Evolutionary conservation across 2,797 vertebrate species (phyloP), one percentile per base, ranked within the genome.

Genomic region (Sciaenops ocellatus): DNA sequence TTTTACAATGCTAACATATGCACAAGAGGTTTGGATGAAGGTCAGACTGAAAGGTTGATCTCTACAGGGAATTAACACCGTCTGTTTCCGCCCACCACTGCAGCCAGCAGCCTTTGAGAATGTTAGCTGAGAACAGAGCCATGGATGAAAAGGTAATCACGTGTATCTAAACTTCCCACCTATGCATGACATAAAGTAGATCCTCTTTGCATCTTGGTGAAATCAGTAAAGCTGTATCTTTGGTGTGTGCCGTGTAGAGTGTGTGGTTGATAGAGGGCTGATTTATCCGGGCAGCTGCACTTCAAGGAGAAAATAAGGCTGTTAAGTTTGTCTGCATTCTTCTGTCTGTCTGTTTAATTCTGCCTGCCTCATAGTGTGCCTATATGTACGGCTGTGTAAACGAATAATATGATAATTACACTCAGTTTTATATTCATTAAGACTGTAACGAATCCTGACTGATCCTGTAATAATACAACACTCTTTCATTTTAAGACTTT

Each of bases 1-100:
- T 61, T 69, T 62, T 28, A 69, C 48, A 63, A 54, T 59, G 69
- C 61, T 80, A 76, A 84, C 62, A 63, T 61, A 84, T 80, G 75
- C 60, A 57, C 47, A 76, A 50, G 59, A 70, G 59, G 42, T n/a
- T 41, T 78, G 41, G 51, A 69, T 18, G 42, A 56, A 54, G 47
- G 72, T 69, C 72, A 73, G 42, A 47, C 69, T 73, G 61, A 81
- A 88, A 73, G 81, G 60, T 38, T 2, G 7, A 68, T 68, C 42
- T 67, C 34, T 66, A 1, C 2, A 5, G 72, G 59, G 69, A 81
- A 50, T 69, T 57, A 55, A 62, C 34, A 34, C 5, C 1, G 20
- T 28, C 24, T 30, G 22, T 69, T 67, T 78, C 47, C 16, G 55
- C 22, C 38, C 28, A 70, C 26, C 22, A 18, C 57, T 24, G 1